Conservation (phyloP, 2,888 invertebrate genomes). For the Agrilus biguttatus region DNA sequence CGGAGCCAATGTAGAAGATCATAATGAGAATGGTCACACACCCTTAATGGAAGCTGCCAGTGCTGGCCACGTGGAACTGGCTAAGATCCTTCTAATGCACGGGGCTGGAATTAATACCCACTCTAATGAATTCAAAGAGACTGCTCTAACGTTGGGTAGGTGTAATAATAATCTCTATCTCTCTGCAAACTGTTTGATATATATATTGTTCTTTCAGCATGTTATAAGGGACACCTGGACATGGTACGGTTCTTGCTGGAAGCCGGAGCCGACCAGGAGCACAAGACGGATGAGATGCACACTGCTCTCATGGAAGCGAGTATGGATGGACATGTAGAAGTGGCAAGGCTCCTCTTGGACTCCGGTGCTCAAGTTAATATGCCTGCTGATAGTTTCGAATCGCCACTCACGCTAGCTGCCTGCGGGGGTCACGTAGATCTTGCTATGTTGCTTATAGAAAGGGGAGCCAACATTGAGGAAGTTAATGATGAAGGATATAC, state of each 20-base stretch:
- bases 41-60: conserved; percentile 98
- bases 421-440: conserved; percentile 98
- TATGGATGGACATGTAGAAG: conserved; percentile 99
- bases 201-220: conserved; percentile 28
- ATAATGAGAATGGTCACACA: conserved; percentile 98
- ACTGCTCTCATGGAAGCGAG: conserved; percentile 99
- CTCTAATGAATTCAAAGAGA: conserved; percentile 98
- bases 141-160: conserved; percentile 53
- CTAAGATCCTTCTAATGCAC: conserved; percentile 78
- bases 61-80: conserved; percentile 86
- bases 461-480: conserved; percentile 97
- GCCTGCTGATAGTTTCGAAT: conserved; percentile 99
- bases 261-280: conserved; percentile 93
- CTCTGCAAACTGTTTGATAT: no score
- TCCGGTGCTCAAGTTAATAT: conserved; percentile 98
- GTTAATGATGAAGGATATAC: conserved; percentile 99
- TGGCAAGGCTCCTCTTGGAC: conserved; percentile 84
- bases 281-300: conserved; percentile 99
- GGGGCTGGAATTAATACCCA: conserved; percentile 98
- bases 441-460: conserved; percentile 86
- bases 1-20: conserved; percentile 92
- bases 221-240: conserved; percentile 90
- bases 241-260: conserved; percentile 94
- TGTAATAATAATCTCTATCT: conserved; percentile 21
- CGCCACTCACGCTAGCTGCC: conserved; percentile 92